phyloP scores from a whole-genome alignment of 2,888 invertebrate genomes.

The Hylaea fasciaria region DNA sequence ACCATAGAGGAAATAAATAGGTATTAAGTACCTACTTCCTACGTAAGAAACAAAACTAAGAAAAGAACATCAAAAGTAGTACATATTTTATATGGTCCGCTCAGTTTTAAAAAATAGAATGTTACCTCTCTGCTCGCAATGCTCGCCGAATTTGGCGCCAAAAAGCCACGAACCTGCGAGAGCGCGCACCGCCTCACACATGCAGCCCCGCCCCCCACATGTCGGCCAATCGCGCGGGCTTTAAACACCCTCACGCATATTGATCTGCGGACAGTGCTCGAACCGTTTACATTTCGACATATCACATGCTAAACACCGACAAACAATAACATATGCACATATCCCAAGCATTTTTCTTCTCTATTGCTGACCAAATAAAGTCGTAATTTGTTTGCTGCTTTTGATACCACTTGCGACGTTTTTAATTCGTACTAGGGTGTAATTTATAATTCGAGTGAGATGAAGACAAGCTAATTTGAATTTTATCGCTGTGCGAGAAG shows the following conservation, averaged over 20 bases:
- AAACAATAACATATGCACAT: slow-evolving; percentile 77
- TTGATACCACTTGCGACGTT: slow-evolving; percentile 46
- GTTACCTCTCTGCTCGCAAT: not conserved
- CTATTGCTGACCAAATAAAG: not conserved
- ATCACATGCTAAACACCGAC: slow-evolving; percentile 83
- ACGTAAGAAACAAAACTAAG: too few species aligned
- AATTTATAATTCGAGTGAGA: slow-evolving; percentile 62
- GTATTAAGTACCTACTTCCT: too few species aligned
- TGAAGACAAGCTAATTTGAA: slow-evolving; percentile 35
- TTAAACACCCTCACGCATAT: slow-evolving; percentile 84
- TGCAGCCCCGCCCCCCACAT: slow-evolving; percentile 77
- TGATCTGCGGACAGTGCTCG: slow-evolving; percentile 83
- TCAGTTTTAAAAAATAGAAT: too few species aligned
- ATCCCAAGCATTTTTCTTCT: slow-evolving; percentile 46
- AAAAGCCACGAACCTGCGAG: slow-evolving; percentile 63
- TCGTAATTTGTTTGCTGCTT: slow-evolving; percentile 37
- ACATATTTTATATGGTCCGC: too few species aligned
- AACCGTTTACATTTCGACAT: slow-evolving; percentile 84
- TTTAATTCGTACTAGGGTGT: slow-evolving; percentile 45
- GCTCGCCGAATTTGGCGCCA: slow-evolving; percentile 73
- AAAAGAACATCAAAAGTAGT: too few species aligned
- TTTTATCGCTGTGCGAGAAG: slow-evolving; percentile 16
- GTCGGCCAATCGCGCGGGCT: slow-evolving; percentile 79
- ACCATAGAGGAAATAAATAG: too few species aligned
- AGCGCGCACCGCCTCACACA: slow-evolving; percentile 75